phyloP scores from a whole-genome alignment of 2,888 invertebrate species.

The Plusia festucae region DNA sequence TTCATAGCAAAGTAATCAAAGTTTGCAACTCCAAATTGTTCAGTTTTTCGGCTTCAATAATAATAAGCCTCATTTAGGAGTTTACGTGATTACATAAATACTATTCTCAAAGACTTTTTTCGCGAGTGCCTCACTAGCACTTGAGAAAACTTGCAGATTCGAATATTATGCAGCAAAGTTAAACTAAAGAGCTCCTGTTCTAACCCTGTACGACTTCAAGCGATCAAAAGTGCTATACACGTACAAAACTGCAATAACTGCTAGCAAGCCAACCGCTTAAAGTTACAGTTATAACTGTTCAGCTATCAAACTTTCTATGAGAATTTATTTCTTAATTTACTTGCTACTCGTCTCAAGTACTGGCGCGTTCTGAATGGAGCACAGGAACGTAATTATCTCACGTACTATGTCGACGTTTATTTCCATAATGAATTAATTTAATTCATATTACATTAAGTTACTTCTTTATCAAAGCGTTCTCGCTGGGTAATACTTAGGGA shows the following conservation, averaged over 20 bases:
- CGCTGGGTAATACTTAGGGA: background rate
- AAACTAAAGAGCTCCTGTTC: background rate
- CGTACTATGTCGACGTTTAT: constrained; percentile 42
- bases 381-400: constrained; percentile 45
- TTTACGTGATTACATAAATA: background rate
- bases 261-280: constrained; percentile 21
- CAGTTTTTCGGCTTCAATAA: background rate
- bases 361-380: constrained; percentile 36
- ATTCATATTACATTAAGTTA: constrained; percentile 30
- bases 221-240: constrained; percentile 38
- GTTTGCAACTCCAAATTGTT: background rate
- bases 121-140: too few species aligned
- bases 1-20: background rate
- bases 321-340: constrained; percentile 16
- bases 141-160: background rate
- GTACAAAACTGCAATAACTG: constrained; percentile 38
- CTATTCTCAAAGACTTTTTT: background rate
- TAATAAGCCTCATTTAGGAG: background rate
- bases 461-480: constrained; percentile 6
- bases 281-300: constrained; percentile 33
- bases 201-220: background rate
- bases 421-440: constrained; percentile 47
- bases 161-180: background rate
- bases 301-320: constrained; percentile 27
- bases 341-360: constrained; percentile 30